A percentile compares a stretch with the other conserved stretches of the same genome.
phyloP scores from a whole-genome alignment of 2,113 vertebrate species.

The Chaetodon auriga region DNA sequence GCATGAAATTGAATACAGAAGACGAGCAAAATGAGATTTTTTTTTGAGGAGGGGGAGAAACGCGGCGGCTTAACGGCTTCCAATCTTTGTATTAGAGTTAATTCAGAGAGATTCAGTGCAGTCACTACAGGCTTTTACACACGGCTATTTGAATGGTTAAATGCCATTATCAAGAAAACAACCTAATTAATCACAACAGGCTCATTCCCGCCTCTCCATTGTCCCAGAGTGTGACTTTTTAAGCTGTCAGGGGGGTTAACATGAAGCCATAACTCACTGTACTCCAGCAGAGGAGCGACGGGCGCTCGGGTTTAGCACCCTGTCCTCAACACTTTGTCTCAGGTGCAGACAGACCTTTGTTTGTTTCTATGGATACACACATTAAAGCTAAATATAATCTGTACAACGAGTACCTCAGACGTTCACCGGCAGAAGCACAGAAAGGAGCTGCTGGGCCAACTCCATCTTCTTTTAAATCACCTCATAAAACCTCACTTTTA shows the following conservation, averaged over 20 bases:
- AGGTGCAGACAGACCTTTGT: conserved; percentile 34
- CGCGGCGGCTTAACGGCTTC: conserved; percentile 4
- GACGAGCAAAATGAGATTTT: conserved; percentile 46
- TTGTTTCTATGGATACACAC: conserved; percentile 72
- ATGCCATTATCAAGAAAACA: conserved; percentile 45
- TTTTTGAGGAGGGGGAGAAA: conserved; percentile 12
- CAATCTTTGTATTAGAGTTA: conserved; percentile 49
- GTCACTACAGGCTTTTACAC: conserved; percentile 15
- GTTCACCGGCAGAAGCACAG: not conserved
- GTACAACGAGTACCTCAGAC: not conserved
- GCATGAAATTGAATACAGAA: conserved; percentile 80
- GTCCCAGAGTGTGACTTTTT: conserved; percentile 24
- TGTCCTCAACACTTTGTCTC: conserved; percentile 23
- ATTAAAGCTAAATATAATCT: conserved; percentile 50
- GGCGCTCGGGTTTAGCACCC: conserved; percentile 29
- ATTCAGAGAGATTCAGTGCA: conserved; percentile 39
- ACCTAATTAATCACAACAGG: conserved; percentile 40
- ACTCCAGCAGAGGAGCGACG: not conserved
- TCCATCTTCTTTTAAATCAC: conserved; percentile 21
- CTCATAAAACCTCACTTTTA: conserved; percentile 15
- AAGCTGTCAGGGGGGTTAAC: conserved; percentile 41
- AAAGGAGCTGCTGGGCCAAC: not conserved
- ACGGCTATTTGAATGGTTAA: conserved; percentile 33
- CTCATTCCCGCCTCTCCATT: not conserved
- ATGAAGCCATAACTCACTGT: conserved; percentile 38